Base-by-base conservation (phyloP, 2,797 vertebrate genomes). In the Champsocephalus gunnari region DNA sequence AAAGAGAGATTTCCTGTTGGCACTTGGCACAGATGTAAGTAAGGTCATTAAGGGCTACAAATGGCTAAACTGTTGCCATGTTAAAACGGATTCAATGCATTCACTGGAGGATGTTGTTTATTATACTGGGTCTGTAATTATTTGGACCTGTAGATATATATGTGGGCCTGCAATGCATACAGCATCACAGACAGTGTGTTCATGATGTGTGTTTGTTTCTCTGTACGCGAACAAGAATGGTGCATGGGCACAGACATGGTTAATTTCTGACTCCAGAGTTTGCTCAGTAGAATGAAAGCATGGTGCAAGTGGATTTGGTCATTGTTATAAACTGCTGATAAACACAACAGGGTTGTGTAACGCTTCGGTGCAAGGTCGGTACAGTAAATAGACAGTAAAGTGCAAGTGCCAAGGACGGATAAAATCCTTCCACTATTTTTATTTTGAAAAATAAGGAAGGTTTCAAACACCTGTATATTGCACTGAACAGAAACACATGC, bases 1-100 rank as follows among this genome's bases (percentile, higher is more conserved):
- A 65, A 64, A 74, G 54, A 67, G 64, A 86, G 49, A 63, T 71
- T 72, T 82, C 16, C 43, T 56, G 21, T 44, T 32, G 55, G 61
- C 66, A 74, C 44, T 44, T 32, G 55, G 61, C 66, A 74, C 44
- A 72, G 71, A 53, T 60, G 64, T 61, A 75, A 21, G 47, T 55
- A 4, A 16, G 44, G n/a, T 57, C 44, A 71, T 67, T 38, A 63
- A 53, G 6, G 17, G 32, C 14, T 2, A 1, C 3, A 53, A 11
- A n/a, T 49, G 10, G 49, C 24, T 59, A 7, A 45, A 59, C 24
- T 45, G 41, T 24, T 53, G n/a, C 69, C 13, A 24, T 54, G 19
- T 44, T 58, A 49, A 73, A 78, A 49, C 24, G 0, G 5, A 13
- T 54, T n/a, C 28, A 69, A 57, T 10, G 3, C 5, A 49, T 48